Evolutionary conservation across 2,888 invertebrate species (phyloP).

Genomic region (Hypolimnas misippus): DNA sequence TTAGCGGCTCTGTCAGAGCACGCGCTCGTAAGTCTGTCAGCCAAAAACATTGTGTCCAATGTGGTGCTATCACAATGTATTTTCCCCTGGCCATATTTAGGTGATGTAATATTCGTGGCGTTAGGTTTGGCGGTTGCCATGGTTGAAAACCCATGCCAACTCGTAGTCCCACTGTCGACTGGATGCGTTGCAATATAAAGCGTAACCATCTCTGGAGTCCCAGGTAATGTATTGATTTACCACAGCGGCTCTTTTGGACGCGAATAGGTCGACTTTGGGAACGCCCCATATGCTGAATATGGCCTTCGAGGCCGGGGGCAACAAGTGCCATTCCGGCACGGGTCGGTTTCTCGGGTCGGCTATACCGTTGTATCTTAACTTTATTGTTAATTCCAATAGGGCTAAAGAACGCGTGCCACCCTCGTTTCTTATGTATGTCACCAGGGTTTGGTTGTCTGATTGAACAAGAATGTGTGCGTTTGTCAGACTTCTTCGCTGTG

Average conservation of each 20-base stretch:
- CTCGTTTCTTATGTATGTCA: too few species aligned
- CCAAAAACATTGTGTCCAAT: too few species aligned
- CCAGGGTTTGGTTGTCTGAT: neutral
- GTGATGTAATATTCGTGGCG: neutral
- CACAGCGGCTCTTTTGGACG: neutral
- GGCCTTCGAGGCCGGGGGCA: neutral
- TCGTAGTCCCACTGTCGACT: neutral
- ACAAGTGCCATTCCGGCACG: conserved; percentile 10
- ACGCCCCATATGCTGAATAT: conserved; percentile 13
- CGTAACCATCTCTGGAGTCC: neutral
- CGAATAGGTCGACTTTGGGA: conserved; percentile 2
- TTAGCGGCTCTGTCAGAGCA: too few species aligned
- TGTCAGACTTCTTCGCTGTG: neutral
- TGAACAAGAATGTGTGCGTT: too few species aligned
- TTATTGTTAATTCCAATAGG: too few species aligned
- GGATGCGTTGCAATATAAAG: neutral
- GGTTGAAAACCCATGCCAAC: neutral
- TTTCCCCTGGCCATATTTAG: neutral
- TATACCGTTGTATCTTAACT: conserved; percentile 1
- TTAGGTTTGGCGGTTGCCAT: neutral
- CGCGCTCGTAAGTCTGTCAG: too few species aligned
- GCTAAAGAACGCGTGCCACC: too few species aligned
- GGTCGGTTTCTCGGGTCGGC: neutral
- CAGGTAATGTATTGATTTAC: neutral
- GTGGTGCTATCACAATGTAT: neutral